Conservation (phyloP, 2,888 invertebrate genomes). For the Scaptodrosophila latifasciaeformis region DNA sequence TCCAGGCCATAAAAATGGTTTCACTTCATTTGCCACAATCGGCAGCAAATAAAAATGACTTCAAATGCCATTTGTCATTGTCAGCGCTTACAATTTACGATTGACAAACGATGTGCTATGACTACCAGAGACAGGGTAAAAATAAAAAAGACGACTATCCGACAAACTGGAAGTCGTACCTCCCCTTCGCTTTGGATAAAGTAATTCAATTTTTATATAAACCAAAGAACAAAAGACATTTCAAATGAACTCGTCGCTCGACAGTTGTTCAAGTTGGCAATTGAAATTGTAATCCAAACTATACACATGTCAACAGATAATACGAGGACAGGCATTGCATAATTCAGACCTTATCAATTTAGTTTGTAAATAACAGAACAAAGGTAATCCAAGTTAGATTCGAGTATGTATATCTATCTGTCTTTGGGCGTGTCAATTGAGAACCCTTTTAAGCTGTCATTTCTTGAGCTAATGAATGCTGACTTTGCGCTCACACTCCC, state of each 20-base stretch:
- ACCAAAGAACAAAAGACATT: conserved; percentile 34
- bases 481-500: conserved; percentile 45
- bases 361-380: too few relatives aligned
- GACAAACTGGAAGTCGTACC: neutral
- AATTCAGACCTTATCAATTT: conserved; percentile 26
- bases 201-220: conserved; percentile 54
- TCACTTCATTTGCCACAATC: conserved; percentile 59
- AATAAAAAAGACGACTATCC: too few relatives aligned
- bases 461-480: conserved; percentile 48
- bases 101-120: conserved; percentile 58
- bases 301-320: conserved; percentile 42
- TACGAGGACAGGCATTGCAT: too few relatives aligned
- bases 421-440: neutral
- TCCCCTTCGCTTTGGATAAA: conserved; percentile 16
- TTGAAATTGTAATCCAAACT: conserved; percentile 52
- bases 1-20: conserved; percentile 21
- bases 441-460: conserved; percentile 67
- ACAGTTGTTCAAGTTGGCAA: conserved; percentile 39
- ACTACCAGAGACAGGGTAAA: neutral
- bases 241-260: conserved; percentile 36
- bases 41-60: conserved; percentile 55
- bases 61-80: conserved; percentile 62
- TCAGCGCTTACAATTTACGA: conserved; percentile 57
- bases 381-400: too few relatives aligned
- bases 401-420: too few relatives aligned